Conservation (phyloP, 2,888 invertebrate genomes). For the Caenorhabditis auriculariae region DNA sequence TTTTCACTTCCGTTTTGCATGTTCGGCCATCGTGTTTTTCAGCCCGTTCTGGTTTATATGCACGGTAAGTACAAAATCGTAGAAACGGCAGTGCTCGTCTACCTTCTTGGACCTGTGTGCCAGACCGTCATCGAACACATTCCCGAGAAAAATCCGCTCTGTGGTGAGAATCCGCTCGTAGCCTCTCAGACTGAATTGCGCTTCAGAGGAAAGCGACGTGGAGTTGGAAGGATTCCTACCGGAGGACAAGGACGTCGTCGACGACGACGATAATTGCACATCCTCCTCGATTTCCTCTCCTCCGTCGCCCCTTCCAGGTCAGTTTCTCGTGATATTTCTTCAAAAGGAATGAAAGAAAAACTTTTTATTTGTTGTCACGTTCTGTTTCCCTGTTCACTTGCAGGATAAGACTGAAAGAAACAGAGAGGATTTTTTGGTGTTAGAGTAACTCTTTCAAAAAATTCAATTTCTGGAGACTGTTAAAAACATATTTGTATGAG, state of each 20-base stretch:
- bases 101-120: constrained; percentile 55
- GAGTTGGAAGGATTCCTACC: constrained; percentile 59
- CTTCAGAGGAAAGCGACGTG: constrained; percentile 56
- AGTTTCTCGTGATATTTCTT: not conserved
- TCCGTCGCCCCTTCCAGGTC: constrained; percentile 23
- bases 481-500: no score
- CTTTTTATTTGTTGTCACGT: no score
- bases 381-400: no score
- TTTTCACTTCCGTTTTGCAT: not conserved
- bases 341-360: no score
- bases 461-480: no score
- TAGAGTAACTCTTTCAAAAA: no score
- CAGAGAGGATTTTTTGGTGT: no score
- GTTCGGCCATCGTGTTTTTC: constrained; percentile 2
- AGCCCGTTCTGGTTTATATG: constrained; percentile 37
- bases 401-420: no score
- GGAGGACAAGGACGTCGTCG: constrained; percentile 27
- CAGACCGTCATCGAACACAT: constrained; percentile 51
- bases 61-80: constrained; percentile 41
- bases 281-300: constrained; percentile 11
- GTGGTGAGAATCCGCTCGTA: constrained; percentile 27
- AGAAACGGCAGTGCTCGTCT: constrained; percentile 39
- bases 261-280: constrained; percentile 6
- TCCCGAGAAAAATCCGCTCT: constrained; percentile 59
- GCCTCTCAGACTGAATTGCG: not conserved